Evolutionary conservation across 2,888 invertebrate genomes (phyloP).

Genomic region (Chymomyza procnemis): DNA sequence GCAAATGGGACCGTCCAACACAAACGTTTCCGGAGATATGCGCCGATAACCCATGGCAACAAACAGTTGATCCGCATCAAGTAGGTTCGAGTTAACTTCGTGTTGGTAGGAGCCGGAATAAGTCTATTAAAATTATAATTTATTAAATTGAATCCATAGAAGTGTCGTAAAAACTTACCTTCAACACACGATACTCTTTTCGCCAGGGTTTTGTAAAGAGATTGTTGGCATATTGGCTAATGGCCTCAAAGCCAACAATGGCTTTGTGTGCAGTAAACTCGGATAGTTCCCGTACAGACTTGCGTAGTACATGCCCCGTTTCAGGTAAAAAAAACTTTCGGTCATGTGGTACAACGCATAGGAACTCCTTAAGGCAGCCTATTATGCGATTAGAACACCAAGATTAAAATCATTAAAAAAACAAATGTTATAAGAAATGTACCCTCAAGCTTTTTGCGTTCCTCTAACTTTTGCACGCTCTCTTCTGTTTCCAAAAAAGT

Average conservation of each 20-base stretch:
- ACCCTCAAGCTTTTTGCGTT: slow-evolving; percentile 89
- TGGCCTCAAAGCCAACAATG: slow-evolving; percentile 89
- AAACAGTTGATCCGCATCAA: slow-evolving; percentile 87
- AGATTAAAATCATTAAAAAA: background rate
- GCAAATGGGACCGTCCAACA: slow-evolving; percentile 87
- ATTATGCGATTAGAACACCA: slow-evolving; percentile 20
- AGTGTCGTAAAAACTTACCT: slow-evolving; percentile 80
- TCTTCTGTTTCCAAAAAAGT: slow-evolving; percentile 89
- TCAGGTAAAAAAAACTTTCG: slow-evolving; percentile 88
- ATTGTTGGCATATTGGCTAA: slow-evolving; percentile 92
- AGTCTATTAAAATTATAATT: slow-evolving; percentile 80
- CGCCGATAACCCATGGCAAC: slow-evolving; percentile 90
- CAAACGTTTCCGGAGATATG: slow-evolving; percentile 80
- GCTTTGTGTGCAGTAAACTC: slow-evolving; percentile 91
- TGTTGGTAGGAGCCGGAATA: slow-evolving; percentile 94
- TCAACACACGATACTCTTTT: slow-evolving; percentile 89
- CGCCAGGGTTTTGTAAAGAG: slow-evolving; percentile 92
- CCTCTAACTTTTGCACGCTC: slow-evolving; percentile 86
- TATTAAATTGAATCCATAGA: background rate
- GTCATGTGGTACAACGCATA: slow-evolving; percentile 87
- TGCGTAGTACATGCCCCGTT: slow-evolving; percentile 87
- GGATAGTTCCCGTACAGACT: slow-evolving; percentile 84
- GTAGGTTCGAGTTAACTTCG: slow-evolving; percentile 88
- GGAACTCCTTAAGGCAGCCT: slow-evolving; percentile 88
- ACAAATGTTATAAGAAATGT: background rate